phyloP scores from a whole-genome alignment of 1,140 invertebrate genomes.

The Drosophila rhopaloa region DNA sequence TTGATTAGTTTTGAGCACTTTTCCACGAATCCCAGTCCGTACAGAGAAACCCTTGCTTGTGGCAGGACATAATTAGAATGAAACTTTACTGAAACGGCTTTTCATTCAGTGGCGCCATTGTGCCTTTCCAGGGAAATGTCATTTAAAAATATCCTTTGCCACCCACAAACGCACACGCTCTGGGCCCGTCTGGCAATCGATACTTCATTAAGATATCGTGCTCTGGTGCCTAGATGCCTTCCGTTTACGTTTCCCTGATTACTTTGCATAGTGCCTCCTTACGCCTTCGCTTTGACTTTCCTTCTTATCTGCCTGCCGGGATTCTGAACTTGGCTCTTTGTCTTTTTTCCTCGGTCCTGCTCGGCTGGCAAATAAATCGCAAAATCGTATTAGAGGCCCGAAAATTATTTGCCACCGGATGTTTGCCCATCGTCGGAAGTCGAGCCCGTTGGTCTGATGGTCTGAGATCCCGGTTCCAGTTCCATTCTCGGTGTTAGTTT shows the following conservation, averaged over 20 bases:
- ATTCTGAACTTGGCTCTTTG: slow-evolving; percentile 56
- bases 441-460: slow-evolving; percentile 20
- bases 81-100: slow-evolving; percentile 29
- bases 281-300: slow-evolving; percentile 37
- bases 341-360: slow-evolving; percentile 36
- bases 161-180: slow-evolving; percentile 12
- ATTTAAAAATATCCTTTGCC: slow-evolving; percentile 68
- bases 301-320: slow-evolving; percentile 48
- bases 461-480: slow-evolving; percentile 18
- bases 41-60: slow-evolving; percentile 16
- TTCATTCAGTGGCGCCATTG: slow-evolving; percentile 52
- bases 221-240: slow-evolving; percentile 81
- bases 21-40: slow-evolving; percentile 12
- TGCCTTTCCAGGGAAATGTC: slow-evolving; percentile 60
- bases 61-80: slow-evolving; percentile 41
- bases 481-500: slow-evolving; percentile 3
- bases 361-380: slow-evolving; percentile 78
- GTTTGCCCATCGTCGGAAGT: slow-evolving; percentile 57
- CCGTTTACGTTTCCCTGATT: slow-evolving; percentile 84
- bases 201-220: slow-evolving; percentile 84
- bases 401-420: slow-evolving; percentile 81
- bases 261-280: slow-evolving; percentile 78
- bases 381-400: slow-evolving; percentile 66
- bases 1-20: slow-evolving; percentile 42
- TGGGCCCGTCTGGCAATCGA: slow-evolving; percentile 64